Evolutionary conservation across 2,888 invertebrate genomes (phyloP).

Genomic region (Sycophila texana): DNA sequence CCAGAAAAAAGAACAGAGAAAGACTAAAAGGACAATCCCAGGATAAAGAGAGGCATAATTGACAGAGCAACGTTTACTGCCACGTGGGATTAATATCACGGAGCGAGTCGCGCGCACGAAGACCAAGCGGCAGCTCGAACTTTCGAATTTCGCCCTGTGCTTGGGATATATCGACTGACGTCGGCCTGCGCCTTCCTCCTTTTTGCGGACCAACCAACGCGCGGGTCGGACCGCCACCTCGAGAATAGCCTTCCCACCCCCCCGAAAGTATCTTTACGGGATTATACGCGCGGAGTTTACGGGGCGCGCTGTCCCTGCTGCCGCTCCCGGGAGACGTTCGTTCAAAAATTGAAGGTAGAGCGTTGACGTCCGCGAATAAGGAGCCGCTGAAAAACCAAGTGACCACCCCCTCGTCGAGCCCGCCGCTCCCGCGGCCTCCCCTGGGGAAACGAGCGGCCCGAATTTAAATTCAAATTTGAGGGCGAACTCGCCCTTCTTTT

Average conservation of each 20-base stretch:
- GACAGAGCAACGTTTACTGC: conserved; percentile 16
- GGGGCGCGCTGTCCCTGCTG: conserved; percentile 59
- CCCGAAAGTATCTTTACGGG: conserved; percentile 17
- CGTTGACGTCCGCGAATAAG: conserved; percentile 51
- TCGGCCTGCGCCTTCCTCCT: not conserved
- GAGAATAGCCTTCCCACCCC: not conserved
- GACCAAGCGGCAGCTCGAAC: conserved; percentile 41
- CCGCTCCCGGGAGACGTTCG: conserved; percentile 64
- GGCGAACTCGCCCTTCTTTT: conserved; percentile 48
- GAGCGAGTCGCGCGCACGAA: conserved; percentile 20
- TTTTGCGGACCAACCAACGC: not conserved
- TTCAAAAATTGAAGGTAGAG: conserved; percentile 74
- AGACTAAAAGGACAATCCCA: not conserved
- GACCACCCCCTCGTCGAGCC: conserved; percentile 41
- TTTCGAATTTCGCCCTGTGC: conserved; percentile 8
- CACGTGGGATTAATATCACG: conserved; percentile 44
- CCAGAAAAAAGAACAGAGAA: no score
- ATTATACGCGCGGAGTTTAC: conserved; percentile 29
- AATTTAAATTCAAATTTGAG: conserved; percentile 74
- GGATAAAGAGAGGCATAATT: conserved; percentile 17
- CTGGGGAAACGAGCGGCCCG: conserved; percentile 62
- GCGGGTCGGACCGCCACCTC: not conserved
- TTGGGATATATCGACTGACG: conserved; percentile 11
- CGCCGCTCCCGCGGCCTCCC: conserved; percentile 61
- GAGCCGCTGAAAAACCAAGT: conserved; percentile 16